Evolutionary conservation across 2,888 invertebrate species (phyloP), one percentile per base, ranked within the genome.

Genomic region (Oasisia sp.): DNA sequence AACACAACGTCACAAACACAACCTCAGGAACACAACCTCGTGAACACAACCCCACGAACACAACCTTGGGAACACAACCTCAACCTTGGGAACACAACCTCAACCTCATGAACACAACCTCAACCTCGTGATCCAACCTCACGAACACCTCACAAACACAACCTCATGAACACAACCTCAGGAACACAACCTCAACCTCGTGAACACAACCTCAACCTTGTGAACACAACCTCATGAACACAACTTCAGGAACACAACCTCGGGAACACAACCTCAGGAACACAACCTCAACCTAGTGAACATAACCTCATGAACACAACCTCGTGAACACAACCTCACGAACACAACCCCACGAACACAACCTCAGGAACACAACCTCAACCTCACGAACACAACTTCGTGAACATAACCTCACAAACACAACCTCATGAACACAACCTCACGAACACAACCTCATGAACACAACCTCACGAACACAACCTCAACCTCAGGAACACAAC

Each of bases 41-140:
- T 38, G 38, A 38, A 38, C 27, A 27, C n/a, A 74, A 74, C 5
- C 74, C 19, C 27, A 27, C 4, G 27, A 74, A 74, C 74, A 74
- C 27, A 74, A 74, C 74, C 74, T 74, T 27, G 0, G 4, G 27
- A 74, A 74, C 74, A 74, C 74, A 74, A 74, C 74, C 14, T 74
- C n/a, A n/a, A n/a, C n/a, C n/a, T n/a, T n/a, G n/a, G 12, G 58
- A 58, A 58, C 58, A 58, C 14, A n/a, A n/a, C n/a, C n/a, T n/a
- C n/a, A n/a, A n/a, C n/a, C n/a, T n/a, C 74, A 74, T 19, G 74
- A 74, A 74, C 74, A 74, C 74, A 74, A 74, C 74, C 74, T n/a
- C n/a, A n/a, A n/a, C n/a, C n/a, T n/a, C n/a, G n/a, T n/a, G n/a
- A n/a, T n/a, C n/a, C n/a, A 58, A 58, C 58, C 58, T 58, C 19